A percentile compares a stretch with the other conserved stretches of the same genome.
Evolutionary conservation across 1,140 invertebrate genomes (phyloP).

Genomic region (Aphaenogaster rudis): DNA sequence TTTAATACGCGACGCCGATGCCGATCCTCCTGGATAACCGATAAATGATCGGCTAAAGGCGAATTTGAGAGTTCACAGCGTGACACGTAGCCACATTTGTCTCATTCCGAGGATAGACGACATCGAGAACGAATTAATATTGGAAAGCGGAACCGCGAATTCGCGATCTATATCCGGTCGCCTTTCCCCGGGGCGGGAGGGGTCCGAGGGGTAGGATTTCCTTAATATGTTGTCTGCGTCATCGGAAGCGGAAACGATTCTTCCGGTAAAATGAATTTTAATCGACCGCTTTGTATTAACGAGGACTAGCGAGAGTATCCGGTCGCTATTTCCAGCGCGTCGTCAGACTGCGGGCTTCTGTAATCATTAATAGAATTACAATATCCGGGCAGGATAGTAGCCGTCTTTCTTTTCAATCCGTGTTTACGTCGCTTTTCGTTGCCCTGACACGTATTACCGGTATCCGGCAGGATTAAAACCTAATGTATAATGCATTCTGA

Average conservation of each 20-base stretch:
- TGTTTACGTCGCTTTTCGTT: constrained; percentile 36
- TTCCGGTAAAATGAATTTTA: constrained; percentile 44
- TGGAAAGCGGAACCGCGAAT: not conserved
- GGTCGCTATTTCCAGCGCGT: constrained; percentile 61
- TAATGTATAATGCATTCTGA: not conserved
- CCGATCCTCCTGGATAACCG: not conserved
- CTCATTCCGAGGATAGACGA: not conserved
- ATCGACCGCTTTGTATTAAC: constrained; percentile 53
- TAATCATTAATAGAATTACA: constrained; percentile 72
- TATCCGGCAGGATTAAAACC: constrained; percentile 22
- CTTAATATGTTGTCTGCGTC: constrained; percentile 21
- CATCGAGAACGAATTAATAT: constrained; percentile 38
- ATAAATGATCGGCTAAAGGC: not conserved
- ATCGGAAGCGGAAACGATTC: constrained; percentile 57
- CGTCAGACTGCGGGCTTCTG: constrained; percentile 20
- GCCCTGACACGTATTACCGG: constrained; percentile 13
- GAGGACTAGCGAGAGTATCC: constrained; percentile 62
- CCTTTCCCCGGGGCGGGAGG: too few species aligned
- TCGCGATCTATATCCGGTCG: constrained; percentile 40
- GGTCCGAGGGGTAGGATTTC: not conserved
- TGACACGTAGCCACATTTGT: not conserved
- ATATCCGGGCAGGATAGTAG: constrained; percentile 63
- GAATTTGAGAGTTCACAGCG: not conserved
- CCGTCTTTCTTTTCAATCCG: constrained; percentile 36
- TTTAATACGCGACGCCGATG: not conserved